phyloP scores from a whole-genome alignment of 2,797 vertebrate genomes.

The Phataginus tetradactyla region DNA sequence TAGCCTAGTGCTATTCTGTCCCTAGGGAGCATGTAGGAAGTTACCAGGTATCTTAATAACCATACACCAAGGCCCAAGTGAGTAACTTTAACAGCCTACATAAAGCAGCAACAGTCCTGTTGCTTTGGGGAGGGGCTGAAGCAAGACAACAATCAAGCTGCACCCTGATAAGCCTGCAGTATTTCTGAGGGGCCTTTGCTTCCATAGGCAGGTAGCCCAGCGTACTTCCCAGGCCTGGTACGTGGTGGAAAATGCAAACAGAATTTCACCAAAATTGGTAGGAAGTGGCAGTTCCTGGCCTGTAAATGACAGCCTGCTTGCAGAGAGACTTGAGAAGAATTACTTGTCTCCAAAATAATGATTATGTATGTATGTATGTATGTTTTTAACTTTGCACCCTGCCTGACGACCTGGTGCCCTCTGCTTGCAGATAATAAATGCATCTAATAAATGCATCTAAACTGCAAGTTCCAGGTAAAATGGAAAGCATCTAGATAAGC shows the following conservation, averaged over 20 bases:
- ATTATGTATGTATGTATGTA: not conserved
- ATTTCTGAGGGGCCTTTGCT: not conserved
- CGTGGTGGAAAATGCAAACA: not conserved
- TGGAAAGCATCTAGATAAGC: not conserved
- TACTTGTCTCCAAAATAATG: not conserved
- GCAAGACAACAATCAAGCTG: not conserved
- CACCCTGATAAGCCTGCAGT: not conserved
- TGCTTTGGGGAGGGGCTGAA: not conserved
- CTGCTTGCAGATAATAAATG: not conserved
- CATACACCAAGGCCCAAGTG: not conserved
- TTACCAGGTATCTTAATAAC: not conserved
- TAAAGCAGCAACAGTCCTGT: not conserved
- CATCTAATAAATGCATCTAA: not conserved
- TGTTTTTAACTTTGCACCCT: not conserved
- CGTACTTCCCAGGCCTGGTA: not conserved
- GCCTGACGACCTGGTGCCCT: not conserved
- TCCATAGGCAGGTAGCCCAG: not conserved
- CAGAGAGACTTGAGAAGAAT: not conserved
- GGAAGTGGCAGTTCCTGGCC: not conserved
- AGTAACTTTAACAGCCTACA: not conserved
- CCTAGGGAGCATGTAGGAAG: not conserved
- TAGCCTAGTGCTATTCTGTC: accelerated
- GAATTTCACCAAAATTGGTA: not conserved
- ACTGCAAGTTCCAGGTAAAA: not conserved
- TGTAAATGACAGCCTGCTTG: not conserved